phyloP scores from a whole-genome alignment of 2,113 vertebrate species.

The Aegotheles bennettii region DNA sequence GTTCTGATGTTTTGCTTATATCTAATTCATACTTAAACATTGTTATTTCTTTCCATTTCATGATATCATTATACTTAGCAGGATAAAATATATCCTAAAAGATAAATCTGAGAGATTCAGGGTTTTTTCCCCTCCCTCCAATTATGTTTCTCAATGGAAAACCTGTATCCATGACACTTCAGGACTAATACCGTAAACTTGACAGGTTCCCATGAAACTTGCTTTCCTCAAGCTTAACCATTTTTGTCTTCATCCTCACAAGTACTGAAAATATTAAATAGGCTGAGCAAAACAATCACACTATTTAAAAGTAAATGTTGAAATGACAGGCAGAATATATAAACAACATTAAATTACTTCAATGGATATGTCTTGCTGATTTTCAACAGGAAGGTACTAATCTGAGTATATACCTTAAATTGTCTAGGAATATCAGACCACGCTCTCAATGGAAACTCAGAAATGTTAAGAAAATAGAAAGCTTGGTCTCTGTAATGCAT shows the following conservation, averaged over 20 bases:
- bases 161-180: not conserved
- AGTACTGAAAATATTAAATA: not conserved
- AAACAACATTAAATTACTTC: not conserved
- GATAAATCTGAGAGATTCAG: not conserved
- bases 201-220: not conserved
- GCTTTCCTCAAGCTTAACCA: not conserved
- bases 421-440: not conserved
- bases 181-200: not conserved
- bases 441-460: not conserved
- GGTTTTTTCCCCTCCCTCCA: accelerated
- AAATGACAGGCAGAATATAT: not conserved
- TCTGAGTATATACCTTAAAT: not conserved
- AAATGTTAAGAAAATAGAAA: not conserved
- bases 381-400: not conserved
- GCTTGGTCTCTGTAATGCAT: not conserved
- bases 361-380: not conserved
- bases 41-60: not conserved
- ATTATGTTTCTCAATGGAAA: not conserved
- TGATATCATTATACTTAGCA: not conserved
- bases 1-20: not conserved
- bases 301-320: not conserved
- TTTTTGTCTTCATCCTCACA: not conserved
- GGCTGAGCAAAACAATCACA: not conserved
- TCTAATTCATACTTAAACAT: not conserved
- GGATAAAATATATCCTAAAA: not conserved